Base-by-base conservation (phyloP, 2,888 invertebrate genomes). In the Sussaba pulchella region DNA sequence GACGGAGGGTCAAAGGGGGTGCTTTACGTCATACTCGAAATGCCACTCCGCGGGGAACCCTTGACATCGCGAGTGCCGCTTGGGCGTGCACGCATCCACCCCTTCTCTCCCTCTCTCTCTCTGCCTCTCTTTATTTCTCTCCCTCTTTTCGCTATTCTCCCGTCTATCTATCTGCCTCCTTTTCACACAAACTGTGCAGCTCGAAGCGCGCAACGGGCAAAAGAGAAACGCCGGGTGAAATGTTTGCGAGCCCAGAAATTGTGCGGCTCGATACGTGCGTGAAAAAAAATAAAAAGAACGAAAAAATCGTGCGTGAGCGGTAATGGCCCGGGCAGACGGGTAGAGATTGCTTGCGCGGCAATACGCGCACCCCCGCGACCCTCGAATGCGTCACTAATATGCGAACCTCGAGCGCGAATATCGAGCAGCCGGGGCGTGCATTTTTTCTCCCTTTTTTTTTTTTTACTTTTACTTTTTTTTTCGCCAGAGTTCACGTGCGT, bases 1-100 rank as follows among this genome's bases (percentile, higher is more conserved):
- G 71, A 71, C 21, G 24, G 71, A 47, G 24, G 67, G 52, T 79
- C 78, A 69, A 66, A 76, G 81, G 73, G 75, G 74, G 78, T 66
- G 83, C 78, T 83, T 76, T 76, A 78, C 78, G 78, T 83, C 81
- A 81, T 81, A 81, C 71, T 83, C 72, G 67, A 80, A 76, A 82
- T 84, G 78, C 72, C 77, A 72, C 74, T 78, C 70, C 69, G 52
- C 67, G 59, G 67, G 54, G 72, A 77, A 72, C 81, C 72, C 81
- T 81, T 77, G 81, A 81, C 72, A 77, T 81, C 77, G 72, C 81
- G 83, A 83, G 71, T 81, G 79, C 79, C 79, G 66, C 82, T 77
- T 78, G 64, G 80, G 31, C 52, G 59, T 52, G 59, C 76, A 41
- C 75, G 67, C 67, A 26, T 47, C 79, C 50, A 36, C 43, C 61